Conservation (phyloP, 2,113 vertebrate species). For the Chlamydotis undulata region DNA sequence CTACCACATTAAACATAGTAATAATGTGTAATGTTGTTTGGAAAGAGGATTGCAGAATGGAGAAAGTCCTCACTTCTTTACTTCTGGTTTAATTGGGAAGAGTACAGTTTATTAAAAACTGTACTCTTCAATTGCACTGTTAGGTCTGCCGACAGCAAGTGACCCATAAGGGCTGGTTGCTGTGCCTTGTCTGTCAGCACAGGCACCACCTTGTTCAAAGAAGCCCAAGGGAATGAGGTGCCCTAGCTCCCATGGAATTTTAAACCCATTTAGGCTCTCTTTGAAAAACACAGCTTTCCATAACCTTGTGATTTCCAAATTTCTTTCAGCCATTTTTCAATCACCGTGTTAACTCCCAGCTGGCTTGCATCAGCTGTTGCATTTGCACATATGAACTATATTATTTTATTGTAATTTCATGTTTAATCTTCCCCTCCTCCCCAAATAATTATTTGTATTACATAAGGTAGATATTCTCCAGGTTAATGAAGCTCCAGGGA, state of each 20-base stretch:
- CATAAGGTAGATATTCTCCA: neutral
- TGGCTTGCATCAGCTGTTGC: neutral
- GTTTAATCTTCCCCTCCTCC: neutral
- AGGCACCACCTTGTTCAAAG: neutral
- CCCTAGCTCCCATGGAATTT: neutral
- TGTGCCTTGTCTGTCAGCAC: neutral
- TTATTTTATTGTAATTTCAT: neutral
- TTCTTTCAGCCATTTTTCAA: neutral
- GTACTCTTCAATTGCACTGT: neutral
- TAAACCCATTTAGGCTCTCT: neutral
- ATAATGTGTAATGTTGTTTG: neutral
- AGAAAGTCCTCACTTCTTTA: neutral
- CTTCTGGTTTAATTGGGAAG: neutral
- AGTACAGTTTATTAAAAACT: neutral
- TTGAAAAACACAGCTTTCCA: neutral
- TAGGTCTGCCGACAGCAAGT: neutral
- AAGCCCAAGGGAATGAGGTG: neutral
- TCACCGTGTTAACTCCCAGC: neutral
- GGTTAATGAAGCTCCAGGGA: neutral
- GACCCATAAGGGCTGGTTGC: fast-evolving
- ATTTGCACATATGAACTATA: neutral
- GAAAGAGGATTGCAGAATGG: neutral
- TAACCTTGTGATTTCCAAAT: neutral
- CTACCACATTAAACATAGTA: neutral
- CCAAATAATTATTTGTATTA: neutral